Conservation (phyloP, 2,888 invertebrate species). For the Platycheirus rosarum region DNA sequence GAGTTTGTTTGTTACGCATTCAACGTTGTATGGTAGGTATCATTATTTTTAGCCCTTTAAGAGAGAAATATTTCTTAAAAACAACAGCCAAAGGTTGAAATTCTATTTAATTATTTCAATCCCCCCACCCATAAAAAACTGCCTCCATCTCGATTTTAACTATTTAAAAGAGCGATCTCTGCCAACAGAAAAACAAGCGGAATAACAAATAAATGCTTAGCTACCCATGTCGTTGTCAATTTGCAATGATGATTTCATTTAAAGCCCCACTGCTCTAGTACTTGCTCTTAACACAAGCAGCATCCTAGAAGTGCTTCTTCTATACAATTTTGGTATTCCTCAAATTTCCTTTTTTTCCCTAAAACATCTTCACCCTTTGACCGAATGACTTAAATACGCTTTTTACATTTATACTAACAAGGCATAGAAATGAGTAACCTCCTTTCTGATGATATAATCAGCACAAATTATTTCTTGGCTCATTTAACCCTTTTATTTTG, state of each 20-base stretch:
- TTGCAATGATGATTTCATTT: conserved; percentile 66
- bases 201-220: conserved; percentile 37
- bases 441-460: conserved; percentile 68
- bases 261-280: conserved; percentile 4
- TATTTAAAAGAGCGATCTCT: conserved; percentile 31
- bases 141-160: conserved; percentile 30
- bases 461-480: conserved; percentile 74
- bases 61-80: too few species aligned
- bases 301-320: not conserved
- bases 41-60: too few species aligned
- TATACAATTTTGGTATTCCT: not conserved
- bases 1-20: too few species aligned
- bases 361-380: conserved; percentile 36
- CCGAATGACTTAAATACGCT: conserved; percentile 69
- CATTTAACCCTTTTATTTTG: conserved; percentile 73
- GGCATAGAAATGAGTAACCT: conserved; percentile 22
- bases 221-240: conserved; percentile 64
- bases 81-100: too few species aligned
- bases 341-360: conserved; percentile 3
- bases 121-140: not conserved
- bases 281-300: not conserved
- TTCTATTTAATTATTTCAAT: too few species aligned
- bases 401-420: conserved; percentile 8
- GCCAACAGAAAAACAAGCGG: not conserved
- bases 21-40: too few species aligned